These are phyloP conservation scores for Sarcophaga peregrina DNA, from an alignment of 1,140 invertebrate species.

Conservation along the genomic window DNA sequence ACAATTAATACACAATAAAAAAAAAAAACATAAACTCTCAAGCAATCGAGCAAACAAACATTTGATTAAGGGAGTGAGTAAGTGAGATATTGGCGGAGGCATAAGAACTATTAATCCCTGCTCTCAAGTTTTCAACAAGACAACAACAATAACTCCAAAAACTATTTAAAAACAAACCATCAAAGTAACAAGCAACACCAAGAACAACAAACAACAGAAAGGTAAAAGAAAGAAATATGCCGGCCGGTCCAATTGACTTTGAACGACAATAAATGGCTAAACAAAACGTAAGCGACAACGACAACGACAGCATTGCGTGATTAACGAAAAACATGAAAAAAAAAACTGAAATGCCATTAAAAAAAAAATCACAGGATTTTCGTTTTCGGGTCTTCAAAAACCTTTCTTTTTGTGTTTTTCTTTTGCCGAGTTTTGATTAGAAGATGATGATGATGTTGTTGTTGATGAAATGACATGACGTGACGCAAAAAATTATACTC, in stretches of 20 bases:
- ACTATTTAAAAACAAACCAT: neutral
- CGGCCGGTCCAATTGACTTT: neutral
- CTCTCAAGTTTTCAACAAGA: neutral
- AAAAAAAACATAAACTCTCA: neutral
- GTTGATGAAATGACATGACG: conserved; percentile 44
- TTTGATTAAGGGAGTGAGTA: conserved; percentile 26
- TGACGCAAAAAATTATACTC: neutral
- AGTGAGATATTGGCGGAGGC: neutral
- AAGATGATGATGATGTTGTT: conserved; percentile 22
- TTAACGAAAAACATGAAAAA: conserved; percentile 12
- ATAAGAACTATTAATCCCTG: conserved; percentile 22
- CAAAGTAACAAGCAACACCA: neutral
- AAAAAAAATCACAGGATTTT: no score
- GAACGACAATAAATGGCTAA: conserved; percentile 31
- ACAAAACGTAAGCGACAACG: conserved; percentile 38
- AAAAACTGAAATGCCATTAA: no score
- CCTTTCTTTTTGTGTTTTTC: neutral
- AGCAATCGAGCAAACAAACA: neutral
- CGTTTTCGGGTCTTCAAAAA: no score
- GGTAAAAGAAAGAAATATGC: neutral
- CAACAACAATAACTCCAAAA: neutral
- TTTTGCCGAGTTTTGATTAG: neutral
- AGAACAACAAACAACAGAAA: neutral
- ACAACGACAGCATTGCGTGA: conserved; percentile 42
- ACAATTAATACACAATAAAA: no score